Evolutionary conservation across 2,888 invertebrate genomes (phyloP).

Genomic region (Psylliodes chrysocephalus): DNA sequence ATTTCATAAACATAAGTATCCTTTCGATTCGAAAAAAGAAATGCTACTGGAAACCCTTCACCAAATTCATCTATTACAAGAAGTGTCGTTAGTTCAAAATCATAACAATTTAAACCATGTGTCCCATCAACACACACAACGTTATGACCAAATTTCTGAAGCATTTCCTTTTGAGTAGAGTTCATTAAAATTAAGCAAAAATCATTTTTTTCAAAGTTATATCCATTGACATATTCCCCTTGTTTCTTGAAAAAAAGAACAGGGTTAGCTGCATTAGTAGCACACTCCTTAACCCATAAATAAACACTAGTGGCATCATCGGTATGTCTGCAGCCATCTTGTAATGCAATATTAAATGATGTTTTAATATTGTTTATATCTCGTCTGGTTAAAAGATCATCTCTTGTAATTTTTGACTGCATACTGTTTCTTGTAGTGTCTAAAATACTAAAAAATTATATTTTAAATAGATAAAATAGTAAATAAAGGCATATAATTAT

Average conservation of each 20-base stretch:
- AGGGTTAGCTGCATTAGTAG: not conserved
- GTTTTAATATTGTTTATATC: not conserved
- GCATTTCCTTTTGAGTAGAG: constrained; percentile 22
- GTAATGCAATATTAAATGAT: not conserved
- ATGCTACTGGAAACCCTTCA: constrained; percentile 34
- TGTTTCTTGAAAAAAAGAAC: constrained; percentile 3
- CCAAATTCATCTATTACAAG: constrained; percentile 38
- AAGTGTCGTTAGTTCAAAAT: constrained; percentile 35
- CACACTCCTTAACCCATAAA: not conserved
- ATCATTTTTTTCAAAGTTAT: constrained; percentile 8
- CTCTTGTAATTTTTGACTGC: not conserved
- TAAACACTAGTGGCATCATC: constrained; percentile 2
- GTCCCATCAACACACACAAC: constrained; percentile 34
- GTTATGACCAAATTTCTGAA: constrained; percentile 32
- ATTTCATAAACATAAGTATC: constrained; percentile 31
- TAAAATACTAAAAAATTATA: too few species aligned
- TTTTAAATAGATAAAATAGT: too few species aligned
- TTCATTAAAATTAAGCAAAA: constrained; percentile 37
- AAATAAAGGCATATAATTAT: too few species aligned
- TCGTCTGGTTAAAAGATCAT: not conserved
- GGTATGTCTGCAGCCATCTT: not conserved
- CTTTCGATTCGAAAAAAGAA: constrained; percentile 36
- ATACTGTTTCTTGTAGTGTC: too few species aligned
- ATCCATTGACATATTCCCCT: not conserved
- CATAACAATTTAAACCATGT: constrained; percentile 35